Base-by-base conservation (phyloP, 92 coral and sea anemone genomes). In the Parazoanthus darwini region DNA sequence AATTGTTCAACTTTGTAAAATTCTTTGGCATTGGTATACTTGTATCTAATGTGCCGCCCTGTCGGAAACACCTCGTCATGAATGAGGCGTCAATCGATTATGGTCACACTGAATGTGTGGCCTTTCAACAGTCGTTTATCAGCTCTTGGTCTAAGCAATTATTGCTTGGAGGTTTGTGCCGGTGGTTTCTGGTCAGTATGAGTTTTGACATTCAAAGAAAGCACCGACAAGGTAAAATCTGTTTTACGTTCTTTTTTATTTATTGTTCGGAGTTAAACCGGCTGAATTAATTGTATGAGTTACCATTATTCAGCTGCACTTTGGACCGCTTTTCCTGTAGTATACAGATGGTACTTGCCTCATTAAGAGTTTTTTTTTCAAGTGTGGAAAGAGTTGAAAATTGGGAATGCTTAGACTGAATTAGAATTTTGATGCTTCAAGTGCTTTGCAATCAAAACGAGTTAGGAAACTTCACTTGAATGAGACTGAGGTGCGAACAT, bases 141-240 rank as follows among this genome's bases (percentile, higher is more conserved):
- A 37, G 38, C 77, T 36, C 39, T 29, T 25, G 77, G 16, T 37
- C 35, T 73, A 15, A 73, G 42, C 35, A 33, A 73, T 73, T 73
- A 9, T 1, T 26, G 77, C 77, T 73, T 15, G 6, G 77, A 29
- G 37, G 39, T 26, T 73, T 37, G 42, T 37, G 4, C 18, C 42
- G 77, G 77, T 8, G 77, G 77, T 73, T 43, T 33, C 43, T 37
- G 77, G 77, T 29, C 18, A 37, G 13, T 73, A 73, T 15, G 16
- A 15, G 77, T 29, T 73, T 73, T 73, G 77, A 37, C 20, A 73
- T 73, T 73, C 77, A 73, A 73, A 73, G 77, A 73, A 35, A 33
- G 22, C 22, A 37, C 77, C 77, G 77, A 73, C 77, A 73, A 73
- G 42, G 38, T 33, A 37, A 4, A 8, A 29, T 73, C 43, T 73